Percentiles rank a stretch among this genome's conserved stretches.
Evolutionary conservation across 2,113 vertebrate genomes (phyloP).

Genomic region (Gallinago undulata): DNA sequence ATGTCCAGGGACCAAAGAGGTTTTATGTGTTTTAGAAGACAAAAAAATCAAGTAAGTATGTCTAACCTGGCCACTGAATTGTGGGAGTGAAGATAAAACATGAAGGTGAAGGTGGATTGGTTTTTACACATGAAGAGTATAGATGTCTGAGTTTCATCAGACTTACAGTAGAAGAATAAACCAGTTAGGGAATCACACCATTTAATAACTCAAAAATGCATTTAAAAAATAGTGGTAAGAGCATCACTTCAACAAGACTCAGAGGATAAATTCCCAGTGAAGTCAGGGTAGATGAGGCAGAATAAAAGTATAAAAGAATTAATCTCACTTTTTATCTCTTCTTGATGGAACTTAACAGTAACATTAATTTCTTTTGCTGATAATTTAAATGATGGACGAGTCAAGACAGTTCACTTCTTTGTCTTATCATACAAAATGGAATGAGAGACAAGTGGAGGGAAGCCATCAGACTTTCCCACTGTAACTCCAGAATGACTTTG

Average conservation of each 20-base stretch:
- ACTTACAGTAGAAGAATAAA: background rate
- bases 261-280: background rate
- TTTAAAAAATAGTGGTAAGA: background rate
- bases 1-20: background rate
- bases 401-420: background rate
- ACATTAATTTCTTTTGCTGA: background rate
- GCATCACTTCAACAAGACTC: background rate
- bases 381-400: background rate
- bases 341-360: background rate
- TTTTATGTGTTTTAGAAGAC: background rate
- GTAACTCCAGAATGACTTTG: background rate
- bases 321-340: background rate
- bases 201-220: background rate
- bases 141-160: background rate
- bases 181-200: background rate
- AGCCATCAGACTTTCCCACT: background rate
- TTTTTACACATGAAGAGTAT: background rate
- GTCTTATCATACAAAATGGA: background rate
- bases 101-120: background rate
- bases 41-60: background rate
- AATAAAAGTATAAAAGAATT: background rate
- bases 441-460: background rate
- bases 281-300: background rate
- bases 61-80: background rate
- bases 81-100: background rate